Evolutionary conservation across 2,888 invertebrate genomes (phyloP).

Genomic region (Diogma glabrata): DNA sequence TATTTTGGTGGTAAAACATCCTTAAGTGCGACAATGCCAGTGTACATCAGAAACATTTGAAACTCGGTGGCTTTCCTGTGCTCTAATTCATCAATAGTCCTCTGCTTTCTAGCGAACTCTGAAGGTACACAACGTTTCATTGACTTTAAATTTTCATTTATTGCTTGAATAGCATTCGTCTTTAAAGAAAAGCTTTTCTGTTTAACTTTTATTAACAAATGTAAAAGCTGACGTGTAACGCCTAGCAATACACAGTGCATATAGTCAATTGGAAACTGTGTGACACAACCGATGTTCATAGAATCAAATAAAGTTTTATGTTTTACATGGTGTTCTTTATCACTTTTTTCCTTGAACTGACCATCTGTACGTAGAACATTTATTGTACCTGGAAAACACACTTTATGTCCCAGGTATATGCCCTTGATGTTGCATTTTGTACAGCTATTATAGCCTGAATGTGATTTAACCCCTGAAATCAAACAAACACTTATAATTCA

Average conservation of each 20-base stretch:
- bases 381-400: constrained; percentile 5
- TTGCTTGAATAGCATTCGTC: too few relatives aligned
- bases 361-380: neutral
- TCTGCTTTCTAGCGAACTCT: too few relatives aligned
- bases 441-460: constrained; percentile 7
- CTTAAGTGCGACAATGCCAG: neutral
- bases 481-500: neutral
- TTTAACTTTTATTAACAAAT: neutral
- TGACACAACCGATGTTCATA: neutral
- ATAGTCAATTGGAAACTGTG: constrained; percentile 4
- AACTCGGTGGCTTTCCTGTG: too few relatives aligned
- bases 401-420: constrained; percentile 4
- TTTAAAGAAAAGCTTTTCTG: too few relatives aligned
- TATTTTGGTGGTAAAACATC: neutral
- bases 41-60: too few relatives aligned
- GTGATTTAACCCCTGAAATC: constrained; percentile 8
- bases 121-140: too few relatives aligned
- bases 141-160: neutral
- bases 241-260: constrained; percentile 8
- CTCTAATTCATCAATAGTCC: too few relatives aligned
- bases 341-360: neutral
- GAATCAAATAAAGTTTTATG: neutral
- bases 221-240: constrained; percentile 1
- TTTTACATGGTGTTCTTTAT: neutral
- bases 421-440: constrained; percentile 7